A percentile compares a stretch with the other conserved stretches of the same genome.
Evolutionary conservation across 2,113 vertebrate species (phyloP).

Genomic region (Glaucidium brasilianum): DNA sequence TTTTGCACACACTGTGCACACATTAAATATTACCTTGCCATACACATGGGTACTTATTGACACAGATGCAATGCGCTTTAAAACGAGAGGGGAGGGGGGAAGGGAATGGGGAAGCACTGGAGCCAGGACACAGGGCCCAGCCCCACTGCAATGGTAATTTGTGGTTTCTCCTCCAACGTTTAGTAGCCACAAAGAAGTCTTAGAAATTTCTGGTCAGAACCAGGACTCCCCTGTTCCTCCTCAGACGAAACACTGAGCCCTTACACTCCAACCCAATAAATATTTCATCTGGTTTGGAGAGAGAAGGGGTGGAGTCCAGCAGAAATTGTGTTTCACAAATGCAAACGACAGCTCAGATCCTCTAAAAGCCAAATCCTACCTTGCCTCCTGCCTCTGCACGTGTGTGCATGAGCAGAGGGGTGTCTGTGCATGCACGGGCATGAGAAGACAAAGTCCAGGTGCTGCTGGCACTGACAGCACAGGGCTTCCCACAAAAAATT

Average conservation of each 20-base stretch:
- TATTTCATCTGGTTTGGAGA: slow-evolving; percentile 70
- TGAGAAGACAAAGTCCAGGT: background rate
- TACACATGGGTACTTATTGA: slow-evolving; percentile 81
- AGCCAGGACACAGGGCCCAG: slow-evolving; percentile 76
- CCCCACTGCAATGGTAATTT: slow-evolving; percentile 88
- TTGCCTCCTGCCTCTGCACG: background rate
- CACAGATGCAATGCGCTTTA: slow-evolving; percentile 82
- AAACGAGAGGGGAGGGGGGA: slow-evolving; percentile 32
- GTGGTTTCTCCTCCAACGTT: slow-evolving; percentile 88
- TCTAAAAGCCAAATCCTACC: slow-evolving; percentile 5
- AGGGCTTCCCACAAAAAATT: background rate
- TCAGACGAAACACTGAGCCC: slow-evolving; percentile 70
- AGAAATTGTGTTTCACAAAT: slow-evolving; percentile 32
- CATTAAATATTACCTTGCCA: slow-evolving; percentile 61
- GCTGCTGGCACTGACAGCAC: background rate
- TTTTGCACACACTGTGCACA: slow-evolving; percentile 55
- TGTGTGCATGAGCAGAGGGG: background rate
- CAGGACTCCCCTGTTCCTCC: slow-evolving; percentile 78
- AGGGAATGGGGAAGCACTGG: slow-evolving; percentile 48
- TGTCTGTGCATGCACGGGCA: rapidly evolving
- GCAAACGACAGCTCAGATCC: slow-evolving; percentile 3
- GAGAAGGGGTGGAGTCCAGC: slow-evolving; percentile 29
- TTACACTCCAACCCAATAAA: slow-evolving; percentile 73
- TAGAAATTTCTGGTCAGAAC: slow-evolving; percentile 80
- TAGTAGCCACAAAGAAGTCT: slow-evolving; percentile 87